Evolutionary conservation across 2,888 invertebrate species (phyloP).

Genomic region (Nephrocerus scutellatus): DNA sequence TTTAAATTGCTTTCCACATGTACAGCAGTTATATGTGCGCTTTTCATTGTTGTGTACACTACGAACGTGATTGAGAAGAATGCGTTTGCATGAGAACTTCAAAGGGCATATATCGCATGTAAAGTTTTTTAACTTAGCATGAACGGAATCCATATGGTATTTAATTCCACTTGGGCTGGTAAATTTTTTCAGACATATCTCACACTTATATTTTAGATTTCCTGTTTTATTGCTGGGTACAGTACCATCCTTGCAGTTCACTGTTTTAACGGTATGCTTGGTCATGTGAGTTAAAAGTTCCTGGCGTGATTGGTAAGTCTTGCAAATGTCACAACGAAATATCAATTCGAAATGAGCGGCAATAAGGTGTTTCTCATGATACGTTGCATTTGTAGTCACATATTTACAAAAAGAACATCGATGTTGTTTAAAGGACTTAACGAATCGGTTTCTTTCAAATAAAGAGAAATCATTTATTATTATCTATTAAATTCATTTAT

Average conservation of each 20-base stretch:
- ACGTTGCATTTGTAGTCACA: background rate
- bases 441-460: too few relatives aligned
- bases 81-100: slow-evolving; percentile 20
- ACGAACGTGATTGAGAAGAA: slow-evolving; percentile 18
- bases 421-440: too few relatives aligned
- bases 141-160: slow-evolving; percentile 16
- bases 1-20: slow-evolving; percentile 21
- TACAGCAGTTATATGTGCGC: slow-evolving; percentile 15
- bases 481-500: background rate
- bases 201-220: slow-evolving; percentile 11
- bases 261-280: slow-evolving; percentile 35
- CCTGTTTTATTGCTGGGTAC: background rate
- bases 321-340: slow-evolving; percentile 49
- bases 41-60: slow-evolving; percentile 20
- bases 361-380: slow-evolving; percentile 36
- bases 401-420: background rate
- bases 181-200: slow-evolving; percentile 18
- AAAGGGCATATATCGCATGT: slow-evolving; percentile 52
- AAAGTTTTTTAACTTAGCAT: slow-evolving; percentile 42
- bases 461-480: too few relatives aligned
- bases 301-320: slow-evolving; percentile 40
- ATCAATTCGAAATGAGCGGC: slow-evolving; percentile 39
- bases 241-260: background rate
- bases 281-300: slow-evolving; percentile 47
- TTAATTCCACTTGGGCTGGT: slow-evolving; percentile 16